Percentiles rank a stretch among this genome's conserved stretches.
Evolutionary conservation across 2,888 invertebrate species (phyloP).

Genomic region (Acrobasis repandana): DNA sequence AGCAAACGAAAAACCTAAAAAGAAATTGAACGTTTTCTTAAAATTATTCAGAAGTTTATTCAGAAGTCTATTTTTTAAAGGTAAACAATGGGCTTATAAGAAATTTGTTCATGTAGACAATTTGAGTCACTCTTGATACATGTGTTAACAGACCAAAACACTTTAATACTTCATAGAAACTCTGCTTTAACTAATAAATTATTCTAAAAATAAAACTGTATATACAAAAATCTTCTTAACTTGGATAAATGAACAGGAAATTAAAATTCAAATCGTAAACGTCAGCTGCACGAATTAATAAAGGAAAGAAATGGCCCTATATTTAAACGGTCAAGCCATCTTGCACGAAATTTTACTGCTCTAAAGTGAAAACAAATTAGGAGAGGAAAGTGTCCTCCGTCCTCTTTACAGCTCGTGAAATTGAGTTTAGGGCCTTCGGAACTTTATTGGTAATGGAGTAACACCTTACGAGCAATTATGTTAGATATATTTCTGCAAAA

Average conservation of each 20-base stretch:
- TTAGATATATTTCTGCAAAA: neutral
- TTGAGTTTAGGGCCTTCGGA: constrained; percentile 13
- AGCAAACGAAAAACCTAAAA: no score
- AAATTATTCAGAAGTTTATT: no score
- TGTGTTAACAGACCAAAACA: no score
- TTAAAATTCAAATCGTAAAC: constrained; percentile 13
- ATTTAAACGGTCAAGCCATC: constrained; percentile 12
- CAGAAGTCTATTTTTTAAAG: no score
- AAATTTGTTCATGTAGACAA: no score
- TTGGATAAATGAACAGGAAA: neutral
- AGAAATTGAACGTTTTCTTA: no score
- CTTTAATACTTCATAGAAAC: no score
- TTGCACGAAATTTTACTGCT: constrained; percentile 6
- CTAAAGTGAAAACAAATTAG: constrained; percentile 16
- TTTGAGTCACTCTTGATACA: no score
- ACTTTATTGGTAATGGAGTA: constrained; percentile 12
- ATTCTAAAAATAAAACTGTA: no score
- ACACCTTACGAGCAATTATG: neutral
- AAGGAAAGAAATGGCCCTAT: constrained; percentile 7
- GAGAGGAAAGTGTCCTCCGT: constrained; percentile 6
- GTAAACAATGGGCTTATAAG: no score
- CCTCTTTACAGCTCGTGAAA: constrained; percentile 15
- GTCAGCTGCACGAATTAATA: constrained; percentile 5
- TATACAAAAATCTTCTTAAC: neutral
- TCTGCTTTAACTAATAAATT: no score